Evolutionary conservation across 2,888 invertebrate genomes (phyloP).

Genomic region (Bombylius major): DNA sequence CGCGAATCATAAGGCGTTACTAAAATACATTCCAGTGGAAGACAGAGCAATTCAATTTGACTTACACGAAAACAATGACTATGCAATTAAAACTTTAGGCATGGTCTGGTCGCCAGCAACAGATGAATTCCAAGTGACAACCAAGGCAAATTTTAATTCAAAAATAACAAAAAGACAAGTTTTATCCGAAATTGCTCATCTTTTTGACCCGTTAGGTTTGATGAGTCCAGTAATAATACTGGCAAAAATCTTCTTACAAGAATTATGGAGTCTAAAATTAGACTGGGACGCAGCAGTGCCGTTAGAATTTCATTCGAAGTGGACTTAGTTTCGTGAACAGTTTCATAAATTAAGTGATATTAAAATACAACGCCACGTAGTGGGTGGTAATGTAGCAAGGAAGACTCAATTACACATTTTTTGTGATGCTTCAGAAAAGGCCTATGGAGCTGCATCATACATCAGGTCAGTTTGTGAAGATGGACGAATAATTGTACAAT

Average conservation of each 20-base stretch:
- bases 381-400: neutral
- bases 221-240: neutral
- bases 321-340: neutral
- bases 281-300: too few species aligned
- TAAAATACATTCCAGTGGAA: neutral
- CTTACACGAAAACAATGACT: neutral
- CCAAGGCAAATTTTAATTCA: neutral
- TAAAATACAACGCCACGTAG: neutral
- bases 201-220: neutral
- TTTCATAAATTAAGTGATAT: neutral
- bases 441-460: constrained; percentile 16
- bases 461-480: neutral
- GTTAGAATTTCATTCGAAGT: neutral
- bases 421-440: constrained; percentile 10
- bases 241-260: neutral
- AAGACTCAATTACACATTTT: constrained; percentile 15
- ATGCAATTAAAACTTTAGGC: neutral
- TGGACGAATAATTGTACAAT: neutral
- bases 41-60: neutral
- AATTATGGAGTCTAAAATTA: neutral
- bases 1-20: constrained; percentile 3
- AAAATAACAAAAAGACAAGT: neutral
- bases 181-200: neutral
- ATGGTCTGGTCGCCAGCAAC: neutral
- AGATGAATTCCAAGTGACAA: neutral